Evolutionary conservation across 2,797 vertebrate genomes (phyloP), one percentile per base, ranked within the genome.

Genomic region (Knipowitschia caucasica): DNA sequence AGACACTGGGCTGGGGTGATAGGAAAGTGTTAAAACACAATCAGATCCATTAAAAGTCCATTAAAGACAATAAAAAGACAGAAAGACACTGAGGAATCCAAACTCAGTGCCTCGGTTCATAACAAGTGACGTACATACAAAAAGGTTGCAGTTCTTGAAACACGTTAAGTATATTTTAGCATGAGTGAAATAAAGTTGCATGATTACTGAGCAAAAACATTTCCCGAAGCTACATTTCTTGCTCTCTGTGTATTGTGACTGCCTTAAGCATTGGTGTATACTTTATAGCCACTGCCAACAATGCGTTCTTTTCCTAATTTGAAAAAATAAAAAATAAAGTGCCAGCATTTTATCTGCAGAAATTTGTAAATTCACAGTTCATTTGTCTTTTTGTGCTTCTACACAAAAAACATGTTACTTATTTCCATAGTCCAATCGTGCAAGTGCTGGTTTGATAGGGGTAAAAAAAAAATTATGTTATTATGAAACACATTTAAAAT

Each of bases 121-220:
- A 40, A 24, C 1, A 47, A 15, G 33, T 29, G 55, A 74, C 18
- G 34, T 40, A 71, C 29, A 12, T 20, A 42, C 21, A 43, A 12
- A 65, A 6, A 38, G 64, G 53, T 23, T 33, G 52, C 43, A 27
- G 47, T 31, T 47, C 27, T 29, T 12, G 40, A 56, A 46, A 29
- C 34, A 52, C 39, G 34, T 53, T 70, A 63, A 21, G 70, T 56
- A 66, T 74, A 79, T n/a, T 84, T 84, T 74, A 85, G 76, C 54
- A 56, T 50, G 67, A 59, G 23, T 42, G 60, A 21, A 40, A 52
- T 38, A 50, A 7, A 26, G 20, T 49, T 21, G 21, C 24, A 42
- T 27, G 34, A 52, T 49, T 56, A 35, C 51, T 40, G 53, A 59
- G 53, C 66, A 36, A 27, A 14, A 38, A 36, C 15, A 11, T 25